Conservation (phyloP, 2,888 invertebrate genomes). For the Seira ritae region DNA sequence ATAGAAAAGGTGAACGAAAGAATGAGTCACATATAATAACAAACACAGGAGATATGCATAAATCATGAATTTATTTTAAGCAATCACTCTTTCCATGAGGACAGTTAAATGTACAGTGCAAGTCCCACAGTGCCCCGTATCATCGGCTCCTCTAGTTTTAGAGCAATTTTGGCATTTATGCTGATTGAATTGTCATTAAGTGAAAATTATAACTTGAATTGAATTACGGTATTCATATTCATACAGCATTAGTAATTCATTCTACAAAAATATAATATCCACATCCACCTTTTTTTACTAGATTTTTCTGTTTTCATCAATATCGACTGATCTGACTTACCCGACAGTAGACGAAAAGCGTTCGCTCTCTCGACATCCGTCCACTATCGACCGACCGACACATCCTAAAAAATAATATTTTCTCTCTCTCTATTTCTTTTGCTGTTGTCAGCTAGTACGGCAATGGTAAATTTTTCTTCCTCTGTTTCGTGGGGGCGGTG, state of each 20-base stretch:
- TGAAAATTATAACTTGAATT: too few species aligned
- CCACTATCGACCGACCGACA: constrained; percentile 6
- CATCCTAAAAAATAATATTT: neutral
- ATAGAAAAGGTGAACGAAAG: constrained; percentile 3
- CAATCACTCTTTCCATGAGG: too few species aligned
- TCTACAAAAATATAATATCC: too few species aligned
- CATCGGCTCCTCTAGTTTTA: neutral
- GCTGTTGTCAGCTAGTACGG: constrained; percentile 21
- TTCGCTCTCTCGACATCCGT: neutral
- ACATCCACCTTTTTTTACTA: too few species aligned
- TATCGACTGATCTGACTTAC: neutral
- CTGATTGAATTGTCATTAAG: neutral
- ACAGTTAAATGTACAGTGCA: too few species aligned
- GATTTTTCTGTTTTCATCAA: neutral
- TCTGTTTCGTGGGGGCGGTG: constrained; percentile 12
- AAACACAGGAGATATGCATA: too few species aligned
- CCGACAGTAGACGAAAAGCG: constrained; percentile 10
- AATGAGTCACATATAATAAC: too few species aligned
- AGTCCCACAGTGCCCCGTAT: neutral
- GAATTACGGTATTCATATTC: too few species aligned
- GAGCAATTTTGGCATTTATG: too few species aligned
- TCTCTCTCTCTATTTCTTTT: neutral
- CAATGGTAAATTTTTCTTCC: neutral
- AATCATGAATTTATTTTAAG: too few species aligned
- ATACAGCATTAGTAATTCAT: too few species aligned